These are phyloP conservation scores for Lepilemur ruficaudatus DNA, from an alignment of 2,797 vertebrate genomes.

Conservation along the genomic window DNA sequence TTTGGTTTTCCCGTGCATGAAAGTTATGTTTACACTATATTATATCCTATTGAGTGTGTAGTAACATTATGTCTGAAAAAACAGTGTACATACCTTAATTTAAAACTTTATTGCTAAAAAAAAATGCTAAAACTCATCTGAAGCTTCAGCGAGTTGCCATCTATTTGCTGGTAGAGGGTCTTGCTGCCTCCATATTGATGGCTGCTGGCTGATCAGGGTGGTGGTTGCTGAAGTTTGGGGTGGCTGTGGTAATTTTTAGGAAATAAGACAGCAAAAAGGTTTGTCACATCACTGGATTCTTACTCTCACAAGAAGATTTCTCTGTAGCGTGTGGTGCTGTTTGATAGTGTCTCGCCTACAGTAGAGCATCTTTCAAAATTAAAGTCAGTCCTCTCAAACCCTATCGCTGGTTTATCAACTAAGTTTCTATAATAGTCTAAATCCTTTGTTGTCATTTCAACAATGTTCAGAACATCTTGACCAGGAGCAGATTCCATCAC, in stretches of 20 bases:
- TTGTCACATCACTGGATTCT: neutral
- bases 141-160: neutral
- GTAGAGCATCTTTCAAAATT: neutral
- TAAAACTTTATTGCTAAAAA: neutral
- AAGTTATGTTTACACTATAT: neutral
- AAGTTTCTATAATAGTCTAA: neutral
- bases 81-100: neutral
- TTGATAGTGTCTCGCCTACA: too few relatives aligned
- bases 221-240: neutral
- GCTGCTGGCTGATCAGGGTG: neutral
- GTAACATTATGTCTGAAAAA: neutral
- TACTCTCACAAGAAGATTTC: neutral
- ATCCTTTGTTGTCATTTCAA: neutral
- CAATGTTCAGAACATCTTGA: neutral
- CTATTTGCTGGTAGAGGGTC: too few relatives aligned
- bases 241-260: neutral
- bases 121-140: neutral
- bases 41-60: neutral
- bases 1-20: neutral
- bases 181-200: neutral
- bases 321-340: too few relatives aligned
- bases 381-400: neutral
- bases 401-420: neutral
- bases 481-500: neutral
- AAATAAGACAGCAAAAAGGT: neutral